Evolutionary conservation across 2,113 vertebrate species (phyloP), one percentile per base, ranked within the genome.

Genomic region (Neoarius graeffei): DNA sequence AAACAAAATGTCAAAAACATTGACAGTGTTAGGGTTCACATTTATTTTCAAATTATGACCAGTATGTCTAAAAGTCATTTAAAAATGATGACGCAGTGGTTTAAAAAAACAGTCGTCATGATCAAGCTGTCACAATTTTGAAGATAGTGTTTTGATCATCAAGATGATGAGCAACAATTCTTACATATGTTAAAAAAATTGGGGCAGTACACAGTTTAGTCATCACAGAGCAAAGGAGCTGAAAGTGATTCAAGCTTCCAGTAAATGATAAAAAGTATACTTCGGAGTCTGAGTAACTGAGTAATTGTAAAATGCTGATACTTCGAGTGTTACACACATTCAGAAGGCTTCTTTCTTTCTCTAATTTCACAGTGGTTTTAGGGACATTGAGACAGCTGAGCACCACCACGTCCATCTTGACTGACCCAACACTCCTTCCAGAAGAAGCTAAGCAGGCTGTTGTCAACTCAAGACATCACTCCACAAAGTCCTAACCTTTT

Each of bases 341-440:
- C 0, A 74, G 3, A 52, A 52, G 11, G 4, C 10, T 13, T 4
- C 6, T 79, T 14, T 52, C 19, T 30, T 76, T 14, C 48, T 73
- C 27, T 83, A 15, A 27, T 25, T 5, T 0, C 10, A 66, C 90
- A 99, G 98, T 97, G 95, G 98, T 97, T 86, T 92, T 99, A 93
- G 95, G 91, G 81, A 95, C 96, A 1, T 97, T 99, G 42, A 94
- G 97, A 42, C 97, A 98, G 54, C 94, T 99, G 87, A 97, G 97
- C 91, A 98, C 94, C n/a, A 96, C 93, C 91, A 99, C 98, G 0
- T 97, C 97, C 69, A 94, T 99, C 73, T 96, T 99, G 59, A 95
- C 93, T 0, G 96, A 99, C 87, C 98, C 98, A 0, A 92, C 94
- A 0, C 85, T 91, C 89, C 95, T 99, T 91, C 97, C 96, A 0